phyloP scores from a whole-genome alignment of 2,888 invertebrate genomes.

The Tyria jacobaeae region DNA sequence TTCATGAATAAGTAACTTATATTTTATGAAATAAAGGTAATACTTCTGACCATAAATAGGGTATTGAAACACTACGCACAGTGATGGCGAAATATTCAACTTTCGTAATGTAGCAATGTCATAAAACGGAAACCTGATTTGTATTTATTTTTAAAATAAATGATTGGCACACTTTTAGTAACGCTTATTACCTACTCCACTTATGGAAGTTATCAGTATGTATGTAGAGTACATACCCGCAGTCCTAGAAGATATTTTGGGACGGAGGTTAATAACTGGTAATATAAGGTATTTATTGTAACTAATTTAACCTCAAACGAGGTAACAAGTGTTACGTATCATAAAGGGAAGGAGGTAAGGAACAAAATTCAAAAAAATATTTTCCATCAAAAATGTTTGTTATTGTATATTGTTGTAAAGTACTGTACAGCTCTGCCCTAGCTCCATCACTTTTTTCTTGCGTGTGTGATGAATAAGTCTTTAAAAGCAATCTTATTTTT shows the following conservation, averaged over 20 bases:
- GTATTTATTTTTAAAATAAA: neutral
- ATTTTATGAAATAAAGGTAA: constrained; percentile 1
- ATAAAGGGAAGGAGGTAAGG: too few relatives aligned
- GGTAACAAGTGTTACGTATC: too few relatives aligned
- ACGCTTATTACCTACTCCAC: neutral
- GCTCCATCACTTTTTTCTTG: too few relatives aligned
- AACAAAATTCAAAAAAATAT: too few relatives aligned
- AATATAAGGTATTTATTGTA: too few relatives aligned
- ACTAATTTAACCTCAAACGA: too few relatives aligned
- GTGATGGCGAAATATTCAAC: neutral
- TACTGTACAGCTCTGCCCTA: too few relatives aligned
- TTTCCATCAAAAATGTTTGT: too few relatives aligned
- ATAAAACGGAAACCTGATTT: neutral
- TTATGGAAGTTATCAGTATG: neutral
- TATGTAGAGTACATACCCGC: constrained; percentile 1
- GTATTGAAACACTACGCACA: neutral
- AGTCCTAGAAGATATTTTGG: constrained; percentile 1
- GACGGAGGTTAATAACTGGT: neutral
- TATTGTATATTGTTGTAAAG: too few relatives aligned
- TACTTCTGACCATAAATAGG: constrained; percentile 2
- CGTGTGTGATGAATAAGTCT: too few relatives aligned
- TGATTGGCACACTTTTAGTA: neutral
- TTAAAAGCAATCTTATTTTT: too few relatives aligned
- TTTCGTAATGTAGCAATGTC: neutral
- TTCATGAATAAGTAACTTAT: neutral